Evolutionary conservation across 2,113 vertebrate genomes (phyloP).

Genomic region (Brachypteracias leptosomus): DNA sequence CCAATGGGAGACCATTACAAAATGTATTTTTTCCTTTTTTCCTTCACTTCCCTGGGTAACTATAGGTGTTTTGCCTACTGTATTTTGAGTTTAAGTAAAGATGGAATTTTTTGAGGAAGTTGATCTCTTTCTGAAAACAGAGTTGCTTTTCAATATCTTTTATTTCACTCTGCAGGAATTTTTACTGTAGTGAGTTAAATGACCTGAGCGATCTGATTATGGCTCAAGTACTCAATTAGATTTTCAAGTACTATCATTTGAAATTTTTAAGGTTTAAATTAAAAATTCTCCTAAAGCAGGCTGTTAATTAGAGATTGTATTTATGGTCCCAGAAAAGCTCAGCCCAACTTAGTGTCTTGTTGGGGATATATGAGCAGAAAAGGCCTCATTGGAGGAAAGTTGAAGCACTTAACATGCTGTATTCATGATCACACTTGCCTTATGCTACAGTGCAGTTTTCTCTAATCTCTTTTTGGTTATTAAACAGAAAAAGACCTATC

Average conservation of each 20-base stretch:
- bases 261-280: neutral
- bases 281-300: neutral
- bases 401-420: neutral
- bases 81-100: neutral
- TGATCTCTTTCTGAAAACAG: neutral
- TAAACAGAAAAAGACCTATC: slow-evolving; percentile 97
- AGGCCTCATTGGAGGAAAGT: neutral
- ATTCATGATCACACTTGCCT: slow-evolving; percentile 24
- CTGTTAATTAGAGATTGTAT: neutral
- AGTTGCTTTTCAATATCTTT: neutral
- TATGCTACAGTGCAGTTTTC: slow-evolving; percentile 44
- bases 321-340: neutral
- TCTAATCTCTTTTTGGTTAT: slow-evolving; percentile 66
- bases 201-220: neutral
- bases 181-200: neutral
- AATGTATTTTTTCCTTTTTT: neutral
- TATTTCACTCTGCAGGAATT: neutral
- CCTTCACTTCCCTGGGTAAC: neutral
- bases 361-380: neutral
- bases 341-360: neutral
- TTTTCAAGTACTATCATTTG: neutral
- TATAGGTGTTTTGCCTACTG: neutral
- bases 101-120: neutral
- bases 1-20: neutral
- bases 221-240: neutral